Base-by-base conservation (phyloP, 2,113 vertebrate species). In the Periophthalmus modestus region DNA sequence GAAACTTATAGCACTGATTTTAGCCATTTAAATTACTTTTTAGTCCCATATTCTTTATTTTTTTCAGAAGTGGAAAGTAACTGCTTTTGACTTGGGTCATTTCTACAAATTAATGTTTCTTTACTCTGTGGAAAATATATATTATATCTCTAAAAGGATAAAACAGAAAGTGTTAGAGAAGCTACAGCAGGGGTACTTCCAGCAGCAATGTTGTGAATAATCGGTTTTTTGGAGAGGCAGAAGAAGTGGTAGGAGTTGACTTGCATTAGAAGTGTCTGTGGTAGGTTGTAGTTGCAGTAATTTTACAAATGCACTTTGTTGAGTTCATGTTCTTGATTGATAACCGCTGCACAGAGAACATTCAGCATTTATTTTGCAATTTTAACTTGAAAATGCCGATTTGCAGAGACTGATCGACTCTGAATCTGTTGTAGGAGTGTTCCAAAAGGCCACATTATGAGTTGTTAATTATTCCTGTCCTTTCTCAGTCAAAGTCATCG, bases 401-500 rank as follows among this genome's bases (percentile, higher is more conserved):
- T 50, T 52, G 39, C 10, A 43, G 15, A 52, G 50, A 52, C 18
- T 52, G 50, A 16, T 52, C 4, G 4, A 52, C 15, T 7, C 50
- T 0, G 68, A 50, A 83, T 66, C 68, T 52, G 73, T 77, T 74
- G 79, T 12, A 14, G 57, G 7, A 43, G 39, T 10, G 57, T 59
- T 59, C 0, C 33, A 84, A 69, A 84, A 80, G 68, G 65, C 55
- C 68, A 87, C 62, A 88, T 89, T 90, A 88, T 92, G 86, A 87
- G 79, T 84, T 81, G 87, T 67, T 90, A 91, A 90, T 90, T 85
- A 86, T 73, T 68, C 33, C 52, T 80, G 66, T 73, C 79, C 66
- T 86, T 87, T 82, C 87, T 85, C 74, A 80, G 87, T 75, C 75
- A 87, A 84, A 88, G 68, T 83, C 80, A 54, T 86, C 74, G 52